Evolutionary conservation across 2,113 vertebrate genomes (phyloP).

Genomic region (Pygoscelis antarcticus): DNA sequence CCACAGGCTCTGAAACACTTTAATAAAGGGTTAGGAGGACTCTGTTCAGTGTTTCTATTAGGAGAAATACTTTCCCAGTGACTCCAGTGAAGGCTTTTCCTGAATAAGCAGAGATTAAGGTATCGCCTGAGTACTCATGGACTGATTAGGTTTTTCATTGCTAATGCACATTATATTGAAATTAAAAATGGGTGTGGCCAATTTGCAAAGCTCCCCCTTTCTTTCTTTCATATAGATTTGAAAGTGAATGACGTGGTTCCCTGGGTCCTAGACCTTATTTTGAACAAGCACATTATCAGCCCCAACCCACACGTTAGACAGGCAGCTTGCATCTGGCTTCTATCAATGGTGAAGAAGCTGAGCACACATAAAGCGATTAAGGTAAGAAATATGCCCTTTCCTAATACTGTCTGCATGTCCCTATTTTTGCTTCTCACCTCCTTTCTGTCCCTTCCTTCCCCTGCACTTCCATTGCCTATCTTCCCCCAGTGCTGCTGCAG

Average conservation of each 20-base stretch:
- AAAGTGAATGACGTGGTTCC: slow-evolving; percentile 91
- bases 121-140: not conserved
- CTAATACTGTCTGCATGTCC: not conserved
- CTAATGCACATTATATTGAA: not conserved
- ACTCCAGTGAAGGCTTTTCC: not conserved
- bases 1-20: not conserved
- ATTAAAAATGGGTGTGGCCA: rapidly evolving
- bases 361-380: slow-evolving; percentile 89
- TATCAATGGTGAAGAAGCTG: slow-evolving; percentile 93
- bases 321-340: slow-evolving; percentile 95
- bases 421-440: not conserved
- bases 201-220: not conserved
- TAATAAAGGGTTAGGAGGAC: not conserved
- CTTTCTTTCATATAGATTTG: slow-evolving; percentile 71
- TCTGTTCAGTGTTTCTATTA: not conserved
- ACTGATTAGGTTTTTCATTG: not conserved
- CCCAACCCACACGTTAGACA: slow-evolving; percentile 93
- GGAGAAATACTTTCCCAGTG: not conserved
- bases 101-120: not conserved
- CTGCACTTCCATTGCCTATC: not conserved
- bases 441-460: not conserved
- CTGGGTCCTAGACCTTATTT: slow-evolving; percentile 89
- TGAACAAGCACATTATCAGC: slow-evolving; percentile 88
- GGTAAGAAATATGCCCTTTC: slow-evolving; percentile 65
- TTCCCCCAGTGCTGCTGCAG: not conserved